Percentiles rank a stretch among this genome's conserved stretches.
phyloP scores from a whole-genome alignment of 2,113 vertebrate species.

The Geococcyx californianus region DNA sequence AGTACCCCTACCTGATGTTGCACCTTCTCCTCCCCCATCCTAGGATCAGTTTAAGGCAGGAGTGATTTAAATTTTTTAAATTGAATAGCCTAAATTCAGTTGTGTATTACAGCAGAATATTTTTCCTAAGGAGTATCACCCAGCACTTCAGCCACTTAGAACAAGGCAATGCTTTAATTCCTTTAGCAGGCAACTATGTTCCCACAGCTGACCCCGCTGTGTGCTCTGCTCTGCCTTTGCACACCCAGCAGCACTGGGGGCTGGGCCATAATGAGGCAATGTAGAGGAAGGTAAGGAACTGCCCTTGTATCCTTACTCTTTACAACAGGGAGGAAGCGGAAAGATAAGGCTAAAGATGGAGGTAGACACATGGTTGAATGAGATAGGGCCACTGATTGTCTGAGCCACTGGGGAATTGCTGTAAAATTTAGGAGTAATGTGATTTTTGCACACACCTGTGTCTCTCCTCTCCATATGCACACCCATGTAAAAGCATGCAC shows the following conservation, averaged over 20 bases:
- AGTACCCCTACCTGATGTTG: background rate
- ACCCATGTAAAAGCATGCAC: rapidly evolving
- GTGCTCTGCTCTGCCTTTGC: background rate
- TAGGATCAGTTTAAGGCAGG: background rate
- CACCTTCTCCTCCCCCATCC: rapidly evolving
- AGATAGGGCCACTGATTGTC: rapidly evolving
- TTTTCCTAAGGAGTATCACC: background rate
- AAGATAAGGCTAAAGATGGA: background rate
- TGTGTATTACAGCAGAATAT: background rate
- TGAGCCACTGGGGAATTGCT: background rate
- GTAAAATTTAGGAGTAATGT: background rate
- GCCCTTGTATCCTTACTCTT: background rate
- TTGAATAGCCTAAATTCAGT: background rate
- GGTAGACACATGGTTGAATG: background rate
- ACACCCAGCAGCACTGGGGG: background rate
- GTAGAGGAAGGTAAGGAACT: background rate
- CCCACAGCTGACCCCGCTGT: background rate
- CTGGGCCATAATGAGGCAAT: background rate
- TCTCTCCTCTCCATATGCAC: background rate
- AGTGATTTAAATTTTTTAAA: background rate
- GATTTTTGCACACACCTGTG: background rate
- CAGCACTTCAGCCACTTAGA: background rate
- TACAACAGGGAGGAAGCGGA: background rate
- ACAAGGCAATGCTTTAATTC: background rate
- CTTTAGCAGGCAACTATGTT: background rate